Conservation (phyloP, 2,113 vertebrate genomes). For the Apodemus sylvaticus region DNA sequence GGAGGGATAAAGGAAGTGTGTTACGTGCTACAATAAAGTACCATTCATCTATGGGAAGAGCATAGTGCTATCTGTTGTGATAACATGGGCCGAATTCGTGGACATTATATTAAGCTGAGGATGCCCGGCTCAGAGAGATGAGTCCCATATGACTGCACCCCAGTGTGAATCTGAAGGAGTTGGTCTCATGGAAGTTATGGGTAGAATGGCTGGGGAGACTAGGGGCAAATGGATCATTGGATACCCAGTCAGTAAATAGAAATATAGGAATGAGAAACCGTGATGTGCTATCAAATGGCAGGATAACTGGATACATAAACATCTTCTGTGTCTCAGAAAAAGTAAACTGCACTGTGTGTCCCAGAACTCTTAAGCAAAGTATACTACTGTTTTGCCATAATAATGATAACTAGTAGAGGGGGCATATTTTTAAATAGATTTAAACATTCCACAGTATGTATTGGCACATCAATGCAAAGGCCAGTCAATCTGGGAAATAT, state of each 20-base stretch:
- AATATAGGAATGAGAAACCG: background rate
- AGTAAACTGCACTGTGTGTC: background rate
- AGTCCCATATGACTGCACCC: too few relatives aligned
- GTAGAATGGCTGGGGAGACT: background rate
- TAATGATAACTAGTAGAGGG: background rate
- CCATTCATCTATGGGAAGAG: background rate
- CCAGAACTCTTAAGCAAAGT: background rate
- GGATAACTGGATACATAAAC: background rate
- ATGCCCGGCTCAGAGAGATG: background rate
- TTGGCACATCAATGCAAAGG: background rate
- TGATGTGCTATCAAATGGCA: background rate
- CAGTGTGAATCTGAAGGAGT: background rate
- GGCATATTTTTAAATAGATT: background rate
- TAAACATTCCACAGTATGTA: background rate
- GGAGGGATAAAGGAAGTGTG: background rate
- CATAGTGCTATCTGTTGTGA: background rate
- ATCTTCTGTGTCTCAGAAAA: background rate
- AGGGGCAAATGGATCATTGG: too few relatives aligned
- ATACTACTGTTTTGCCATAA: background rate
- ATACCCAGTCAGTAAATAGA: too few relatives aligned
- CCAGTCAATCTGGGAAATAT: background rate
- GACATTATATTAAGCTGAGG: background rate
- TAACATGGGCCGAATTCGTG: background rate
- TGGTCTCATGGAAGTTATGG: background rate
- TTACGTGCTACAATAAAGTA: background rate